Evolutionary conservation across 1,140 invertebrate genomes (phyloP).

Genomic region (Achroia grisella): DNA sequence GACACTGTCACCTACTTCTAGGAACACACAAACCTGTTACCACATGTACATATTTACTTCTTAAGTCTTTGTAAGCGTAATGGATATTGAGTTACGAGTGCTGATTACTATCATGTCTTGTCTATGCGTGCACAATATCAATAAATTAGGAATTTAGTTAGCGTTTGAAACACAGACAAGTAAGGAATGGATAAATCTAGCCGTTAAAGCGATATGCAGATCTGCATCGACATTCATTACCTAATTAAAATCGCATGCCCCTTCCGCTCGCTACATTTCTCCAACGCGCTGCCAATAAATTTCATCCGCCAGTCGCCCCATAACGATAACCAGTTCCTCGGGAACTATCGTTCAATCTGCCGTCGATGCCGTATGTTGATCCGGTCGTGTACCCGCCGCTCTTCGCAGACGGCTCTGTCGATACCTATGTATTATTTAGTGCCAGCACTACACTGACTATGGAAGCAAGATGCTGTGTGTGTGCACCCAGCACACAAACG

Average conservation of each 20-base stretch:
- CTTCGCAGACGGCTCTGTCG: slow-evolving; percentile 62
- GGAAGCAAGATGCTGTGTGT: slow-evolving; percentile 14
- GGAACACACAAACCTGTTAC: no score
- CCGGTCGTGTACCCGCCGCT: slow-evolving; percentile 69
- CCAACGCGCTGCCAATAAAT: slow-evolving; percentile 70
- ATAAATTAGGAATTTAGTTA: slow-evolving; percentile 45
- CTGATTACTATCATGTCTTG: slow-evolving; percentile 9
- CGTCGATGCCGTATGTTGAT: slow-evolving; percentile 71
- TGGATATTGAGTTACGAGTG: slow-evolving; percentile 11
- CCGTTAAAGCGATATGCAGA: slow-evolving; percentile 69
- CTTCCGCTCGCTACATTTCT: slow-evolving; percentile 72
- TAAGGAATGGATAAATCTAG: slow-evolving; percentile 66
- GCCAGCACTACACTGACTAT: slow-evolving; percentile 36
- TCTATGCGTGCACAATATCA: slow-evolving; percentile 32
- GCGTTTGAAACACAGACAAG: slow-evolving; percentile 49
- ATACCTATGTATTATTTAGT: slow-evolving; percentile 73
- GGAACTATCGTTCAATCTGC: slow-evolving; percentile 73
- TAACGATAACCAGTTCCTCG: slow-evolving; percentile 73
- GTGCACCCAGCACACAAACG: slow-evolving; percentile 24
- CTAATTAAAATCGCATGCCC: slow-evolving; percentile 73
- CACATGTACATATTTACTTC: no score
- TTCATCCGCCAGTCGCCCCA: slow-evolving; percentile 71
- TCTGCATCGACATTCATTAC: slow-evolving; percentile 72
- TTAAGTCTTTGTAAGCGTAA: neutral
- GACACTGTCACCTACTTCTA: no score